phyloP scores from a whole-genome alignment of 2,113 vertebrate genomes.

The Entelurus aequoreus region DNA sequence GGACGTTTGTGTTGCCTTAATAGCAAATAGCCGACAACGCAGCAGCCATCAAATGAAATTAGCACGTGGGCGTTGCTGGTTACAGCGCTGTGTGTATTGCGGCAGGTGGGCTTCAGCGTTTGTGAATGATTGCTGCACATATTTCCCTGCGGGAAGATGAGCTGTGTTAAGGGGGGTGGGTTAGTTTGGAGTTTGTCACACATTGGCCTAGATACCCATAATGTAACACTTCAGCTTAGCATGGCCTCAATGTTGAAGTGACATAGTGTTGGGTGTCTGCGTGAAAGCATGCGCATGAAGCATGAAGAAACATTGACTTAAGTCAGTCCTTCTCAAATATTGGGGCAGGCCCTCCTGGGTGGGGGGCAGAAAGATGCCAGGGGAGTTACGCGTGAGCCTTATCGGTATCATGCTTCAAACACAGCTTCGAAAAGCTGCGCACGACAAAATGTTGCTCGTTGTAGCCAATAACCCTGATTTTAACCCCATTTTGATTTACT shows the following conservation, averaged over 20 bases:
- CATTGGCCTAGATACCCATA: conserved; percentile 52
- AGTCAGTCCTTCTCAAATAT: too few species aligned
- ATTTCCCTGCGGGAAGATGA: conserved; percentile 23
- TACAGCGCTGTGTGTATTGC: neutral
- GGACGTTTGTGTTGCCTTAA: neutral
- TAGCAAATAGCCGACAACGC: conserved; percentile 19
- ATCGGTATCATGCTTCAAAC: neutral
- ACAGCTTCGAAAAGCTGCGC: neutral
- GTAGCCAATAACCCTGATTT: too few species aligned
- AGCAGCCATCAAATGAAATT: conserved; percentile 14
- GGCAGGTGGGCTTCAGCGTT: conserved; percentile 39
- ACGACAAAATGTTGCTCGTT: too few species aligned
- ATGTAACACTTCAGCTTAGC: conserved; percentile 8
- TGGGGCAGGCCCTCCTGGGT: too few species aligned
- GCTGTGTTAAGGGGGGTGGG: conserved; percentile 1
- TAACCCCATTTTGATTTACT: too few species aligned
- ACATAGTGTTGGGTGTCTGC: conserved; percentile 10
- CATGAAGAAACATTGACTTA: neutral
- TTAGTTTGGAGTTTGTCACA: conserved; percentile 48
- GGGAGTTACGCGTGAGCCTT: too few species aligned
- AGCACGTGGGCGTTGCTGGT: conserved; percentile 1
- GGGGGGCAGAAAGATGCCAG: neutral
- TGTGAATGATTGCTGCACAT: conserved; percentile 39
- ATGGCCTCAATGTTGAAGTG: conserved; percentile 16
- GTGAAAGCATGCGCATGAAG: conserved; percentile 5